These are phyloP conservation scores for Epinephelus lanceolatus DNA, from an alignment of 2,113 vertebrate species.

Conservation along the genomic window DNA sequence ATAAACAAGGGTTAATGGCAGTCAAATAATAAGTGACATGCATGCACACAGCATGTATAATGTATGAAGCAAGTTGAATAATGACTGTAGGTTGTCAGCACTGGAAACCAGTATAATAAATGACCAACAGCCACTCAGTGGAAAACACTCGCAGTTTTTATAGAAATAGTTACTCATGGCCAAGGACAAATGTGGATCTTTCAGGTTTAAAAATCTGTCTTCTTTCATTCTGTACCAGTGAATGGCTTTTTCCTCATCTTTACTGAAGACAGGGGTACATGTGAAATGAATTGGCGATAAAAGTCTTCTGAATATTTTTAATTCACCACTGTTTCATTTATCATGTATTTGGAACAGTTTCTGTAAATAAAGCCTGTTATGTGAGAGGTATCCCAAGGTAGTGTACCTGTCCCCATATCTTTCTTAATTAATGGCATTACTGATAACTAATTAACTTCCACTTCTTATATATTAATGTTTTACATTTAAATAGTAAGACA, in stretches of 20 bases:
- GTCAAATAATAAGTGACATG: background rate
- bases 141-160: background rate
- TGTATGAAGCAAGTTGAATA: background rate
- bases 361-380: background rate
- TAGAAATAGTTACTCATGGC: background rate
- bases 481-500: too few relatives aligned
- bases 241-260: background rate
- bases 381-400: too few relatives aligned
- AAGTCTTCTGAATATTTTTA: background rate
- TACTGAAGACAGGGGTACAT: background rate
- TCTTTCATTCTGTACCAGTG: background rate
- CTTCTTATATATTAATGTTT: background rate
- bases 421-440: too few relatives aligned
- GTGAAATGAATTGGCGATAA: background rate
- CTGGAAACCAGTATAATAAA: slow-evolving; percentile 3
- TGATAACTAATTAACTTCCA: background rate
- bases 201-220: background rate
- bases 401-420: too few relatives aligned
- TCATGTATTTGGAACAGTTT: background rate
- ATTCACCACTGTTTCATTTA: background rate
- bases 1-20: slow-evolving; percentile 4
- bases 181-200: background rate
- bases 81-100: background rate
- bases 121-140: background rate
- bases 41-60: background rate